A percentile compares a stretch with the other conserved stretches of the same genome.
Conservation (phyloP, 2,797 vertebrate species). For the Pseudochirops corinnae region DNA sequence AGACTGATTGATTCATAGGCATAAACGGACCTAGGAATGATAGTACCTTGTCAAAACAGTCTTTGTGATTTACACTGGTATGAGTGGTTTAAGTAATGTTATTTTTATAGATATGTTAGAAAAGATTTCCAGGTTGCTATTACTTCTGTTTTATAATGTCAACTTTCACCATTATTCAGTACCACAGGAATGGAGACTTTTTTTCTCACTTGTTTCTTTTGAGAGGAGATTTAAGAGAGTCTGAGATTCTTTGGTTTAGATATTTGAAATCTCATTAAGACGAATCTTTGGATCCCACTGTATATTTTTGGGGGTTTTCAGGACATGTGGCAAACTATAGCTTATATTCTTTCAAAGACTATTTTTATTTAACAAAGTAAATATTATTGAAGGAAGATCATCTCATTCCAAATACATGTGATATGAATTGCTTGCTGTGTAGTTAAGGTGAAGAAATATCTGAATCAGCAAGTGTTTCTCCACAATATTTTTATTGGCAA, state of each 20-base stretch:
- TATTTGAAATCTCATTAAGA: constrained; percentile 3
- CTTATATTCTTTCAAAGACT: background rate
- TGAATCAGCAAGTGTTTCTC: background rate
- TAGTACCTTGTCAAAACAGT: background rate
- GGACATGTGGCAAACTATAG: background rate
- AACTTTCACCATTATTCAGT: background rate
- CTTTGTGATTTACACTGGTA: background rate
- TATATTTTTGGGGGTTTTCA: background rate
- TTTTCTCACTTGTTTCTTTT: constrained; percentile 17
- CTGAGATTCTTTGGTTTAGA: background rate
- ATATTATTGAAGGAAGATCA: background rate
- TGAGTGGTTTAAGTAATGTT: background rate
- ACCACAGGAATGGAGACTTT: background rate
- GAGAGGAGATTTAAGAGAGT: background rate
- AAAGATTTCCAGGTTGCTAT: background rate
- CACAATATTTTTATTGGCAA: constrained; percentile 39
- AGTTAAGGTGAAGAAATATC: background rate
- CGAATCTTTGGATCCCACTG: background rate
- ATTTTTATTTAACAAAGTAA: constrained; percentile 49
- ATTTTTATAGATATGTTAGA: constrained; percentile 17
- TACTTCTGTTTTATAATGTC: constrained; percentile 6
- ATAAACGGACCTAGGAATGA: background rate
- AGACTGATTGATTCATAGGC: background rate
- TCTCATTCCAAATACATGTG: background rate
- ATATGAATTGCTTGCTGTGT: background rate